A percentile compares a stretch with the other conserved stretches of the same genome.
Conservation (phyloP, 2,113 vertebrate genomes). For the Semicossyphus pulcher region DNA sequence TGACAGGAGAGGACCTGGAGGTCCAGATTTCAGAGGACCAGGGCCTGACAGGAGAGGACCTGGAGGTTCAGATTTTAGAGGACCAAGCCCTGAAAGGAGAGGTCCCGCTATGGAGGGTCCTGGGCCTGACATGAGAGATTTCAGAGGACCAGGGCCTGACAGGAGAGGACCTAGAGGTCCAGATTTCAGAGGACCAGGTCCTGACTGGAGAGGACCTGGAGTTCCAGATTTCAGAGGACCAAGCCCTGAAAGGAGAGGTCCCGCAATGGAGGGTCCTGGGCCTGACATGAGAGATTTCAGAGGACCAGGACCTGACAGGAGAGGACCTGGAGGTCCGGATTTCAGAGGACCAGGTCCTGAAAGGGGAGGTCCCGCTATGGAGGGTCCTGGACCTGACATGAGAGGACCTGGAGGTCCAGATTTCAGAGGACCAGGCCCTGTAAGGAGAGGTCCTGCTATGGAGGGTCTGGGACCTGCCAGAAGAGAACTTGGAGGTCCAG, state of each 20-base stretch:
- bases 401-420: slow-evolving; percentile 4
- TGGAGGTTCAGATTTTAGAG: slow-evolving; percentile 20
- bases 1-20: not conserved
- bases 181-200: not conserved
- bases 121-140: slow-evolving; percentile 12
- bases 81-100: not conserved
- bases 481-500: slow-evolving; percentile 14
- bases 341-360: slow-evolving; percentile 16
- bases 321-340: slow-evolving; percentile 6
- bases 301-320: slow-evolving; percentile 15
- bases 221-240: too few relatives aligned
- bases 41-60: not conserved
- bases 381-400: not conserved
- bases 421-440: not conserved
- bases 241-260: not conserved
- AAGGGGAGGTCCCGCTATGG: not conserved
- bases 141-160: not conserved
- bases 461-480: not conserved
- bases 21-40: slow-evolving; percentile 9
- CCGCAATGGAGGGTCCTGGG: not conserved
- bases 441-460: slow-evolving; percentile 11
- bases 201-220: not conserved
- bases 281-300: slow-evolving; percentile 36
- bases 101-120: not conserved
- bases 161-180: not conserved